phyloP scores from a whole-genome alignment of 2,113 vertebrate species.

The Oplegnathus fasciatus region DNA sequence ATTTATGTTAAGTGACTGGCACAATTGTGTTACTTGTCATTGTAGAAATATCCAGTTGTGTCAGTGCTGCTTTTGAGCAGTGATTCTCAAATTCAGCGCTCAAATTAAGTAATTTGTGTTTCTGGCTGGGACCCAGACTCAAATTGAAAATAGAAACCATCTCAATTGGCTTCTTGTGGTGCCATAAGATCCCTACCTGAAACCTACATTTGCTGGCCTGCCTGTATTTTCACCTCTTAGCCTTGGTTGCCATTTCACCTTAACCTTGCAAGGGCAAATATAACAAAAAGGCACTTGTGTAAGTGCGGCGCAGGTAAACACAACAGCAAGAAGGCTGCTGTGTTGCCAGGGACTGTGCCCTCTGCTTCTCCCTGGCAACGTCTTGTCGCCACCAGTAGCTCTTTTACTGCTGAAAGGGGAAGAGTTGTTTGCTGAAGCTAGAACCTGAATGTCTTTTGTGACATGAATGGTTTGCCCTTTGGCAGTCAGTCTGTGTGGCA shows the following conservation, averaged over 20 bases:
- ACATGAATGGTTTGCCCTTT: conserved; percentile 75
- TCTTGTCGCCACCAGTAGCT: conserved; percentile 54
- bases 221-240: background rate
- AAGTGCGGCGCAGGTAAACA: conserved; percentile 31
- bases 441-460: conserved; percentile 71
- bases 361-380: conserved; percentile 60
- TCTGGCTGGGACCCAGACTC: background rate
- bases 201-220: background rate
- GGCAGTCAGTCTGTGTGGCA: conserved; percentile 63
- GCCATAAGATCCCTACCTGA: background rate
- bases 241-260: conserved; percentile 19
- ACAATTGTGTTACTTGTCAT: conserved; percentile 43
- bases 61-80: background rate
- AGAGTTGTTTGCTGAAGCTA: conserved; percentile 70
- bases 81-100: background rate
- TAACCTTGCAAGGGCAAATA: conserved; percentile 29
- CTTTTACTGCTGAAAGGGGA: conserved; percentile 51
- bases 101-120: background rate
- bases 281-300: conserved; percentile 25
- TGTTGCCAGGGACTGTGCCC: conserved; percentile 52
- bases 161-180: background rate
- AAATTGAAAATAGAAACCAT: background rate
- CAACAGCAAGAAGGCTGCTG: conserved; percentile 29
- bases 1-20: conserved; percentile 48
- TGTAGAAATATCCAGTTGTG: conserved; percentile 1